Evolutionary conservation across 2,888 invertebrate genomes (phyloP).

Genomic region (Mythimna impura): DNA sequence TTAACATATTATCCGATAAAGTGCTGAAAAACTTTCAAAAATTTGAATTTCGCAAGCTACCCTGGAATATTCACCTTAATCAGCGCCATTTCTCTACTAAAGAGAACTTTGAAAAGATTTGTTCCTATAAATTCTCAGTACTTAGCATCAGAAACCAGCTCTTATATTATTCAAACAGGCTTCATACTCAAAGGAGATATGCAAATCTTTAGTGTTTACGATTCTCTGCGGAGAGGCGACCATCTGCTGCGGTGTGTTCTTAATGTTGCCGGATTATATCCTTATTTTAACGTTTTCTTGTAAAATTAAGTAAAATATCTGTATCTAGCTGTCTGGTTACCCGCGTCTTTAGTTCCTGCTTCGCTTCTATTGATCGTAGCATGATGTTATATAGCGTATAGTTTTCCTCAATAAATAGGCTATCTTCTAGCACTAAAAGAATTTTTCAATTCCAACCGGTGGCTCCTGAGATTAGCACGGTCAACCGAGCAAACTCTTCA

Average conservation of each 20-base stretch:
- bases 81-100: neutral
- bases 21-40: no score
- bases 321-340: no score
- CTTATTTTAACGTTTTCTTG: conserved; percentile 7
- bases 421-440: no score
- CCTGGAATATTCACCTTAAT: neutral
- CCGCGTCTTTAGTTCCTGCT: no score
- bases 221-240: conserved; percentile 28
- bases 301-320: neutral
- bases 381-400: no score
- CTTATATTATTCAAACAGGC: conserved; percentile 56
- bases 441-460: no score
- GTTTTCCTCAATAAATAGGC: no score
- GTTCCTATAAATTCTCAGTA: conserved; percentile 34
- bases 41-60: no score
- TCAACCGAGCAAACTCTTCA: no score
- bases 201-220: conserved; percentile 61
- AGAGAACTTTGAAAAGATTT: conserved; percentile 27
- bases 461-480: no score
- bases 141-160: conserved; percentile 27
- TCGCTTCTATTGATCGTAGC: no score
- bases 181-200: conserved; percentile 58
- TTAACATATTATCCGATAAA: no score
- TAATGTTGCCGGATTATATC: conserved; percentile 32
- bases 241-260: conserved; percentile 32